phyloP scores from a whole-genome alignment of 2,113 vertebrate genomes.

The Phalacrocorax pelagicus region DNA sequence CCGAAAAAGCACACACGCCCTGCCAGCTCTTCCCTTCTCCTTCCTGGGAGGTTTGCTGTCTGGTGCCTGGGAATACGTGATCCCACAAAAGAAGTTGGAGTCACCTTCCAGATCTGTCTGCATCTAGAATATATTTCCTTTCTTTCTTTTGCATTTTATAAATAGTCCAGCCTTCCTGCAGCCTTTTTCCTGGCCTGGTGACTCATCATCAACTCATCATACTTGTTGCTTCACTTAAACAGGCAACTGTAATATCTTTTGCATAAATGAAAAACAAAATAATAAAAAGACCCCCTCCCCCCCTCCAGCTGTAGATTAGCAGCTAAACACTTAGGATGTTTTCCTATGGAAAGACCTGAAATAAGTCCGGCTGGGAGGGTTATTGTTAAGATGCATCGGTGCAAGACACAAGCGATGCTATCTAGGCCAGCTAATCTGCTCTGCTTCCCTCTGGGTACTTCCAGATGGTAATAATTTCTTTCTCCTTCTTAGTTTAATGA shows the following conservation, averaged over 20 bases:
- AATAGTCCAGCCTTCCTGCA: slow-evolving; percentile 46
- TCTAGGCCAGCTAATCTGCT: background rate
- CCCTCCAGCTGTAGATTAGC: background rate
- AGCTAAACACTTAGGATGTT: background rate
- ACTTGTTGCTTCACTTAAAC: background rate
- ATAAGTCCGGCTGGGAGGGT: background rate
- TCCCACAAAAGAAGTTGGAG: background rate
- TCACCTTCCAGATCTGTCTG: background rate
- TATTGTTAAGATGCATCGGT: background rate
- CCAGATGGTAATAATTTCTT: background rate
- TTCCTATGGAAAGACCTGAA: background rate
- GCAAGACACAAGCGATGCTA: rapidly evolving
- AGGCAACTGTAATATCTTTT: background rate
- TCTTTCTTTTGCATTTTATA: slow-evolving; percentile 53
- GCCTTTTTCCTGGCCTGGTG: slow-evolving; percentile 36
- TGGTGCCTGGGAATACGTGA: rapidly evolving
- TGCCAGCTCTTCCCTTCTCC: rapidly evolving
- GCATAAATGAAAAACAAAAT: background rate
- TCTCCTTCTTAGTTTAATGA: background rate
- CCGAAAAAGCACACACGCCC: rapidly evolving
- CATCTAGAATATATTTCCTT: slow-evolving; percentile 46
- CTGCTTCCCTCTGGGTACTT: background rate
- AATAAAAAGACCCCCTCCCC: background rate
- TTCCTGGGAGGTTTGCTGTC: background rate
- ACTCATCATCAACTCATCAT: slow-evolving; percentile 38